These are phyloP conservation scores for Tupaia chinensis DNA, from an alignment of 2,113 vertebrate species.

Conservation along the genomic window DNA sequence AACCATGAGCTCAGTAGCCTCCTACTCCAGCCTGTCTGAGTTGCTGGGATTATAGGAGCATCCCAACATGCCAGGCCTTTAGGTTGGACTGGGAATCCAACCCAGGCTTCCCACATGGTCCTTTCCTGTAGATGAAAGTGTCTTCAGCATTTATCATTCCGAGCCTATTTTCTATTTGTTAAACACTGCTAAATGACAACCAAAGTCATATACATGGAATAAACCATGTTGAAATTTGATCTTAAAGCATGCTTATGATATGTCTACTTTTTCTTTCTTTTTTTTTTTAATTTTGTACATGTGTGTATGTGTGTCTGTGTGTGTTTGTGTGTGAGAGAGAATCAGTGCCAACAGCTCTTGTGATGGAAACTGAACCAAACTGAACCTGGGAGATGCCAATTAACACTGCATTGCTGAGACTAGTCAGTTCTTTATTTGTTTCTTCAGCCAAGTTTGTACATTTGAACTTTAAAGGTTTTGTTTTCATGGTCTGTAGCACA, in stretches of 20 bases:
- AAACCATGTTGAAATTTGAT: neutral
- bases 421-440: constrained; percentile 79
- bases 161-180: no score
- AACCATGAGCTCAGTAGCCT: no score
- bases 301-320: no score
- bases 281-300: no score
- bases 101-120: no score
- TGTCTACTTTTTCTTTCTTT: neutral
- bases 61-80: no score
- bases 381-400: constrained; percentile 79
- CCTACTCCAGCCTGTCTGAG: no score
- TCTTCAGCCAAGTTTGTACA: constrained; percentile 79
- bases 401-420: constrained; percentile 77
- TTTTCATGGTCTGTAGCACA: constrained; percentile 81
- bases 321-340: neutral
- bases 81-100: no score
- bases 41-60: no score
- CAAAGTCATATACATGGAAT: neutral
- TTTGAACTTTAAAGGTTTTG: constrained; percentile 87
- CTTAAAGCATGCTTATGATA: neutral
- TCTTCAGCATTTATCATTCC: no score
- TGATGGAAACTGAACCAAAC: constrained; percentile 74
- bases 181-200: neutral
- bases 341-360: constrained; percentile 46
- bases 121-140: no score